Evolutionary conservation across 64 coral and sea anemone genomes (phyloP), one percentile per base, ranked within the genome.

Genomic region (Stylophora pistillata): DNA sequence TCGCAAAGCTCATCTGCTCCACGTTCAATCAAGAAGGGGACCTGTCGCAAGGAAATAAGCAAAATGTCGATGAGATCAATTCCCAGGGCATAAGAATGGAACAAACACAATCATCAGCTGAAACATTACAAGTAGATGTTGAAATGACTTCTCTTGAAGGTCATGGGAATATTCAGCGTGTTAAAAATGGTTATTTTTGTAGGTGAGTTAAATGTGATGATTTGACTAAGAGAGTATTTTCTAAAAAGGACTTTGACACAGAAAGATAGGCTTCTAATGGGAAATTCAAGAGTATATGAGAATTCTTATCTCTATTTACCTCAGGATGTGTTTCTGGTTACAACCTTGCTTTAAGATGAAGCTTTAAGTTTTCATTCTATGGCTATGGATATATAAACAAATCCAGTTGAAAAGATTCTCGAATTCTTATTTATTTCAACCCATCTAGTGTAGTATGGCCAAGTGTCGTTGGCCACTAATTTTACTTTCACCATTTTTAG

Each of bases 401-500:
- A 47, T 47, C 37, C 7, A 7, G 37, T 47, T 47, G 37, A 47
- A 47, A 47, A 47, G 3, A 47, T 47, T 47, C 37, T 47, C 0
- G 37, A 47, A 47, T n/a, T n/a, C n/a, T n/a, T n/a, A n/a, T n/a
- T n/a, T n/a, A n/a, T n/a, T n/a, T n/a, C n/a, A n/a, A n/a, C n/a
- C n/a, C n/a, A n/a, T n/a, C n/a, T n/a, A n/a, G n/a, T 47, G 37
- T 47, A 47, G 37, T 47, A 47, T 47, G 3, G 0, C 7, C 37
- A 47, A 47, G 37, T 9, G 10, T 31, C 13, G 17, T 76, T 20
- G 0, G 53, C 0, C 13, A 14, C 2, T 26, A 20, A 75, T 5
- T 21, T 37, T 10, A 23, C 21, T 71, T 71, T 13, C 64, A 17
- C 26, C n/a, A 57, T 62, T 78, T 85, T 12, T 23, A 96, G 95